Percentiles rank a stretch among this genome's conserved stretches.
Conservation (phyloP, 2,113 vertebrate genomes). For the Bubo blakistoni region DNA sequence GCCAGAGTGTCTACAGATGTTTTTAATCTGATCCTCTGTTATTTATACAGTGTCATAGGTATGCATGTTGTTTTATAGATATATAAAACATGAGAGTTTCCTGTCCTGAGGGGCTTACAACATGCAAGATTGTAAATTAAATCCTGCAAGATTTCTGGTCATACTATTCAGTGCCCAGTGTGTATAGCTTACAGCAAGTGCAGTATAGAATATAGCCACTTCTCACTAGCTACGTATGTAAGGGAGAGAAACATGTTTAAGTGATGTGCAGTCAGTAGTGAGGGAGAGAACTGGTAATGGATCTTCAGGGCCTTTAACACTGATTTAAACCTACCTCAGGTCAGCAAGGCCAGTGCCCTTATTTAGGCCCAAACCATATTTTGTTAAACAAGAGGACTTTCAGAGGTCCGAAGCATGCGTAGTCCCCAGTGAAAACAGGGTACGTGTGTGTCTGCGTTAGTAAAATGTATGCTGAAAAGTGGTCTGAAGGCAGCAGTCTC, state of each 20-base stretch:
- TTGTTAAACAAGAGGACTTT: neutral
- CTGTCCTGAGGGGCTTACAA: constrained; percentile 16
- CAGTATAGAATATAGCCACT: neutral
- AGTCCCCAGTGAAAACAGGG: neutral
- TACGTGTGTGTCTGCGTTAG: neutral
- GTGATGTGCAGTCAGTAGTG: neutral
- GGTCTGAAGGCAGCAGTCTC: neutral
- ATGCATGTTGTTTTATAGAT: constrained; percentile 31
- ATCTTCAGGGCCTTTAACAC: neutral
- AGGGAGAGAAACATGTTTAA: neutral
- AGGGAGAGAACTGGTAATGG: neutral
- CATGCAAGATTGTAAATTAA: neutral
- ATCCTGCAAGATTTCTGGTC: constrained; percentile 17
- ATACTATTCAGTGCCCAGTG: neutral
- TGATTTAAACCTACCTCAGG: neutral
- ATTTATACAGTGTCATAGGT: constrained; percentile 46
- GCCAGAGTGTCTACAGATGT: constrained; percentile 29
- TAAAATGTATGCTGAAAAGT: neutral
- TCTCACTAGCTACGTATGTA: neutral
- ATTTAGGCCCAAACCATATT: neutral
- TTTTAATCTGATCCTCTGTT: constrained; percentile 28
- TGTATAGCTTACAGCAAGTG: neutral
- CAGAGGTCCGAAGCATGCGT: rapidly evolving
- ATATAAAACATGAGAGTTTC: constrained; percentile 40
- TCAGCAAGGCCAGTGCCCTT: neutral